Evolutionary conservation across 2,888 invertebrate species (phyloP), one percentile per base, ranked within the genome.

Genomic region (Machimus atricapillus): DNA sequence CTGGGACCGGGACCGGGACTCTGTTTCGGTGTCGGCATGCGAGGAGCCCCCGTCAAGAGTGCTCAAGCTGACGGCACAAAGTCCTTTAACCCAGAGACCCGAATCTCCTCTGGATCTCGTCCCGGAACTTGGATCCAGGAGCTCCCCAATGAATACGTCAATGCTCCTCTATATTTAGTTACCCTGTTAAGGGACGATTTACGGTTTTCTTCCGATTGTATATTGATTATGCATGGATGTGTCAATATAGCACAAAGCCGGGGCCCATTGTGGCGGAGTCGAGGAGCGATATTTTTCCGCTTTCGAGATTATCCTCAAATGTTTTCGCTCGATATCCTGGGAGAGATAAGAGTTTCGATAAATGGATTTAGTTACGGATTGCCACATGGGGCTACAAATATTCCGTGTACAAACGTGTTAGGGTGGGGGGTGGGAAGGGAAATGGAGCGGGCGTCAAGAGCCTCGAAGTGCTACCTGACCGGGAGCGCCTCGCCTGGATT

Each of bases 291-390:
- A 81, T 81, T 82, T 58, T 82, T 56, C 82, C 82, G 66, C 79
- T 82, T 82, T 82, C 58, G 58, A 82, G 82, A 82, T 82, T 82
- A 82, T 82, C 82, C 58, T 82, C 66, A 66, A 82, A 82, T 82
- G 66, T 82, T 82, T 82, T 82, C 82, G 58, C 37, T 82, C 40
- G 82, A 82, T 82, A 58, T 56, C 82, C 82, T n/a, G 66, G 58
- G 37, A 82, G 82, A 82, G 82, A 82, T 82, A 82, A 82, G 82
- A 82, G 66, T 82, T 82, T 82, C 82, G 82, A 82, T 82, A 82
- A 82, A 82, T 82, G 82, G 82, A 82, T 82, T 82, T 82, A 66
- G 52, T 37, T 66, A 82, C 58, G 82, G 82, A 58, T 82, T 82
- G 82, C 66, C 82, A 66, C 82, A 58, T 82, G 82, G 82, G 82